Evolutionary conservation across 2,797 vertebrate species (phyloP).

Genomic region (Sardinella longiceps): DNA sequence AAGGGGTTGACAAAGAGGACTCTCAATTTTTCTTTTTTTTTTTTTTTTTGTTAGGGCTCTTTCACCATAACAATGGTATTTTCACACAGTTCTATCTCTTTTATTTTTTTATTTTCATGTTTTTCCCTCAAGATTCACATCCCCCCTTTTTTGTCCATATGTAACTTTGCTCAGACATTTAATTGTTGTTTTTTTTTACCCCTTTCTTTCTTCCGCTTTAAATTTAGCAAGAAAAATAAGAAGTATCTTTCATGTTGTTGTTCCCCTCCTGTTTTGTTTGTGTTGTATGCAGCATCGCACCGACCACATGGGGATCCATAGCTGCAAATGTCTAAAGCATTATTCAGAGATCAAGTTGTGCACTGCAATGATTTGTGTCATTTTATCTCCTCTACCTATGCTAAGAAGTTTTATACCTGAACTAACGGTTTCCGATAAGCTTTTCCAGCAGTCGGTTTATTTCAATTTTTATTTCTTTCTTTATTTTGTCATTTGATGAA

Average conservation of each 20-base stretch:
- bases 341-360: neutral
- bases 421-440: neutral
- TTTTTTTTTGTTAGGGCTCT: neutral
- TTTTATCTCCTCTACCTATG: neutral
- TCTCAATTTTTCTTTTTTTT: too few species aligned
- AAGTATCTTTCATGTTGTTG: neutral
- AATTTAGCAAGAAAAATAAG: neutral
- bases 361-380: neutral
- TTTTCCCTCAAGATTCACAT: neutral
- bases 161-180: neutral
- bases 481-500: neutral
- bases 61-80: neutral
- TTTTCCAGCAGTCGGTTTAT: neutral
- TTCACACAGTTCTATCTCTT: neutral
- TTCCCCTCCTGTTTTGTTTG: neutral
- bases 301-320: neutral
- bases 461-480: neutral
- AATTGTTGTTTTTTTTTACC: conserved; percentile 9
- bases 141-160: neutral
- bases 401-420: neutral
- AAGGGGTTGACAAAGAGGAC: neutral
- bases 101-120: neutral
- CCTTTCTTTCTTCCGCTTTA: neutral
- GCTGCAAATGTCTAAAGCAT: neutral
- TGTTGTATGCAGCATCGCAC: neutral